Conservation (phyloP, 1,140 invertebrate genomes). For the Luehdorfia chinensis region DNA sequence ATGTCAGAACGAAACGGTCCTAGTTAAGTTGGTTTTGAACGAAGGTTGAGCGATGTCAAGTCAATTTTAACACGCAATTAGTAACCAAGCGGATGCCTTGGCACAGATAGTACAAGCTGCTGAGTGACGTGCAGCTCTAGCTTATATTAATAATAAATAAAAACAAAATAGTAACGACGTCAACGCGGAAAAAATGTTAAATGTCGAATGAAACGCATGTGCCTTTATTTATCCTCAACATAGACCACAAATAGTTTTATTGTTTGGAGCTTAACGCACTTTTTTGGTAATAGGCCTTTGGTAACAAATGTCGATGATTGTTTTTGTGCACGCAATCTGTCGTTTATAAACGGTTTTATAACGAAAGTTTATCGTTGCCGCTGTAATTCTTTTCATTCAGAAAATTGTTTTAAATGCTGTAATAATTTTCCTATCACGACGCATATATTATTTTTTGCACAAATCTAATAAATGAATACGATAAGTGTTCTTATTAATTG, state of each 20-base stretch:
- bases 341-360: slow-evolving; percentile 35
- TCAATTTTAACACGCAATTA: slow-evolving; percentile 75
- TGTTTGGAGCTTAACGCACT: slow-evolving; percentile 37
- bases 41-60: slow-evolving; percentile 69
- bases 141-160: not conserved
- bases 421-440: slow-evolving; percentile 21
- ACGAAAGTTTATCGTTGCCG: slow-evolving; percentile 33
- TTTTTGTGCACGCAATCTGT: slow-evolving; percentile 55
- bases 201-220: not conserved
- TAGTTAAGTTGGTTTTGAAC: slow-evolving; percentile 29
- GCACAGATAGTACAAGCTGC: slow-evolving; percentile 49
- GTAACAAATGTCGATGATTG: slow-evolving; percentile 44
- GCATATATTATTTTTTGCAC: not conserved
- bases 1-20: slow-evolving; percentile 23
- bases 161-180: not conserved
- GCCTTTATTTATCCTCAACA: slow-evolving; percentile 4
- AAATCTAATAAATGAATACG: too few relatives aligned
- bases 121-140: slow-evolving; percentile 8
- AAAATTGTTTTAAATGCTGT: slow-evolving; percentile 31
- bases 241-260: slow-evolving; percentile 38
- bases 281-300: slow-evolving; percentile 38
- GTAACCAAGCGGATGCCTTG: slow-evolving; percentile 60
- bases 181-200: not conserved
- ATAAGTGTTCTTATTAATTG: too few relatives aligned
- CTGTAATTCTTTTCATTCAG: slow-evolving; percentile 36